Conservation (phyloP, 53 echinoderm and acorn worm genomes). For the Actinopyga echinites region DNA sequence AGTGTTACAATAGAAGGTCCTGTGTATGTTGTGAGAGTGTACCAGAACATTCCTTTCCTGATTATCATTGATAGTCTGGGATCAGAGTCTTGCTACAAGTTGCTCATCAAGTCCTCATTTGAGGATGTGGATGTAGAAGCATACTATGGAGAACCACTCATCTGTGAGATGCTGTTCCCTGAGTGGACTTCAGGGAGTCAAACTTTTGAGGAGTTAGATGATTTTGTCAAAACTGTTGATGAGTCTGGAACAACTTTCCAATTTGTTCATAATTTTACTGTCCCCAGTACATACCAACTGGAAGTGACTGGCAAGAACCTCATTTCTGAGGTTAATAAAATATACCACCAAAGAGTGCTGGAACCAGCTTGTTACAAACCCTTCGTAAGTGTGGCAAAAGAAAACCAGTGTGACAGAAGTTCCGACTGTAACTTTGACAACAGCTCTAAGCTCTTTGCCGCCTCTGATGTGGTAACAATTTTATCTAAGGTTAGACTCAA, state of each 20-base stretch:
- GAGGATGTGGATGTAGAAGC: background rate
- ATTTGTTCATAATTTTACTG: slow-evolving; percentile 33
- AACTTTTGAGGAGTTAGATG: background rate
- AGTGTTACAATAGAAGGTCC: slow-evolving; percentile 17
- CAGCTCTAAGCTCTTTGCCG: background rate
- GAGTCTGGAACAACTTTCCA: background rate
- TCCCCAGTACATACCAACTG: background rate
- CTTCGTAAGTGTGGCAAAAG: background rate
- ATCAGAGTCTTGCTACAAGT: slow-evolving; percentile 53
- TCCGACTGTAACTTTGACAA: background rate
- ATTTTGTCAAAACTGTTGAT: background rate
- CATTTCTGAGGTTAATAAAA: background rate
- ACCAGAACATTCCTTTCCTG: background rate
- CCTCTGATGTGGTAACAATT: background rate
- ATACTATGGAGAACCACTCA: background rate
- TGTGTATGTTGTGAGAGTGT: background rate
- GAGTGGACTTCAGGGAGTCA: background rate
- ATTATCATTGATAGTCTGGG: slow-evolving; percentile 37
- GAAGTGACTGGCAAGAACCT: slow-evolving; percentile 26
- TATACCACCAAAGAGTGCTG: background rate
- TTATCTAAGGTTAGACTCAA: background rate
- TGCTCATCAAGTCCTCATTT: background rate
- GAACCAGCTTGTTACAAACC: slow-evolving; percentile 44
- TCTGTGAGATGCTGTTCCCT: slow-evolving; percentile 12
- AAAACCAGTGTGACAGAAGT: slow-evolving; percentile 27